phyloP scores from a whole-genome alignment of 2,888 invertebrate species.

The Seira ritae region DNA sequence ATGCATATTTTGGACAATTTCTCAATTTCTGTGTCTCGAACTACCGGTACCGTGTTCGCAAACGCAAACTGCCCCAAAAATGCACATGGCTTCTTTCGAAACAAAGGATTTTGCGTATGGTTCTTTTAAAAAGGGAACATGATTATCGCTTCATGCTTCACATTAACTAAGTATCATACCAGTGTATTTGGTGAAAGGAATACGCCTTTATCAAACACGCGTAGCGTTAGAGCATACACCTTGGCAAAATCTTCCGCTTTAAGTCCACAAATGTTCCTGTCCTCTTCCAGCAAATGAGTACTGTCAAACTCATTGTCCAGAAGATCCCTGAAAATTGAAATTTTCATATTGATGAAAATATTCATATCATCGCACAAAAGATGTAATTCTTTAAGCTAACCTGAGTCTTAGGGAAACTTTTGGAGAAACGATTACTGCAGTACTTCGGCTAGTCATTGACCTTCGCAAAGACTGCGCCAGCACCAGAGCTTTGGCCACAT shows the following conservation, averaged over 20 bases:
- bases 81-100: no score
- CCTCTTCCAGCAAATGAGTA: constrained; percentile 35
- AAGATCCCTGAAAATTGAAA: constrained; percentile 1
- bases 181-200: constrained; percentile 33
- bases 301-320: constrained; percentile 35
- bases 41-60: no score
- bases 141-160: no score
- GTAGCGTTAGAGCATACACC: constrained; percentile 23
- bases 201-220: constrained; percentile 38
- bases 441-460: constrained; percentile 24
- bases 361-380: neutral
- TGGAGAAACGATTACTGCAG: constrained; percentile 32
- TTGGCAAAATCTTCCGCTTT: constrained; percentile 42
- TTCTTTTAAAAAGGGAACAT: no score
- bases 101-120: no score
- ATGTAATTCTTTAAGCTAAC: constrained; percentile 9
- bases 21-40: no score
- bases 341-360: neutral
- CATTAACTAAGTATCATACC: constrained; percentile 14
- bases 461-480: constrained; percentile 29
- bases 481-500: constrained; percentile 37
- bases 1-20: no score
- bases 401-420: constrained; percentile 24
- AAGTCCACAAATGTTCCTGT: constrained; percentile 15
- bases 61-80: no score